Evolutionary conservation across 53 echinoderm and acorn worm species (phyloP), one percentile per base, ranked within the genome.

Genomic region (Hippasteria phrygiana): DNA sequence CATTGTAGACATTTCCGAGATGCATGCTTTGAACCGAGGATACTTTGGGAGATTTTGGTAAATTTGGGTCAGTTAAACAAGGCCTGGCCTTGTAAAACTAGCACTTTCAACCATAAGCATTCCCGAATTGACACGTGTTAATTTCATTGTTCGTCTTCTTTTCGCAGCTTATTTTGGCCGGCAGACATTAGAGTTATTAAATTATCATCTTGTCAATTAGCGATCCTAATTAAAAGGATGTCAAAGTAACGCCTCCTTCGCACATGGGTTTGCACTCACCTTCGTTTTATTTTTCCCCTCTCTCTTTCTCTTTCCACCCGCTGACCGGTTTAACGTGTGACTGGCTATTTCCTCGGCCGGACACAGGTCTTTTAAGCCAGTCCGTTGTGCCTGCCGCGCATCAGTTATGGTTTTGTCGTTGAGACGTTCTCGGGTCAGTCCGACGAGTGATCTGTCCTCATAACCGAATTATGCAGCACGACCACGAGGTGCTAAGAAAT

Each of bases 371-470:
- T 71, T 85, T 71, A 48, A 50, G 24, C 35, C 51, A 70, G 71
- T 53, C 85, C 85, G 71, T 8, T 14, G 69, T 51, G 48, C 48
- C 70, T 64, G 85, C 85, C 35, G 48, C 48, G 50, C 50, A 24
- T 71, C 85, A 85, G 69, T 85, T 71, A 85, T 85, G 85, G 85
- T 85, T 85, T 85, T 85, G 85, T 85, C 85, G 85, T 85, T 85
- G 48, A 71, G 69, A 0, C 47, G 10, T 45, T 64, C 66, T 63
- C 71, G 20, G 70, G 85, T 85, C 85, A 85, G 38, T 71, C 39
- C 85, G 85, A 69, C 50, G 85, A 85, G 85, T 85, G 85, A 85
- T 69, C 51, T 85, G 85, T 70, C 85, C 85, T 48, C 85, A 85
- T 85, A 85, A 85, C 85, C 85, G 85, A 85, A 47, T 85, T 85